Evolutionary conservation across 2,113 vertebrate genomes (phyloP).

Genomic region (Thamnophis sirtalis): DNA sequence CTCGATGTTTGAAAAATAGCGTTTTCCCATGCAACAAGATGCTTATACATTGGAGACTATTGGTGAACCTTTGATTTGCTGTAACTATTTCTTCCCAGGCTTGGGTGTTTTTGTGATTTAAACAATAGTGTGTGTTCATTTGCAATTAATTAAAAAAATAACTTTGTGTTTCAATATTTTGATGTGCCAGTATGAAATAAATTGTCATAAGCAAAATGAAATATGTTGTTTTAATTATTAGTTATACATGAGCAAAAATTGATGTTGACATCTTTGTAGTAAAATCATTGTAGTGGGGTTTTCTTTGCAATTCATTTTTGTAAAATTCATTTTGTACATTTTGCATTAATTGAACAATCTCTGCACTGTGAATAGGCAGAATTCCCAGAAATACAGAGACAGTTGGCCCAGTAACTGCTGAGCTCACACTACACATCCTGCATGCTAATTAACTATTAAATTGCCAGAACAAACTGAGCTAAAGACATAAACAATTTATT

Average conservation of each 20-base stretch:
- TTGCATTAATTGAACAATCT: conserved; percentile 83
- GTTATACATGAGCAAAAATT: conserved; percentile 84
- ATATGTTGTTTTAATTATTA: conserved; percentile 83
- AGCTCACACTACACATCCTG: conserved; percentile 78
- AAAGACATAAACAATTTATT: conserved; percentile 62
- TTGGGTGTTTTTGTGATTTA: conserved; percentile 68
- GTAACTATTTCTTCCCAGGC: conserved; percentile 75
- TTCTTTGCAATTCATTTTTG: conserved; percentile 83
- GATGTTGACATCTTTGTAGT: conserved; percentile 83
- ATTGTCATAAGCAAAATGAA: conserved; percentile 80
- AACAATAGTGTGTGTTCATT: conserved; percentile 76
- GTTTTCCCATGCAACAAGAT: conserved; percentile 78
- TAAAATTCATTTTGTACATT: conserved; percentile 83
- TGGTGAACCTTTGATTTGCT: conserved; percentile 75
- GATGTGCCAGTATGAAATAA: conserved; percentile 79
- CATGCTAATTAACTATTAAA: conserved; percentile 75
- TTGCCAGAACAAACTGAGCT: conserved; percentile 72
- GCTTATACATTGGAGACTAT: conserved; percentile 80
- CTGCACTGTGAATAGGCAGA: conserved; percentile 83
- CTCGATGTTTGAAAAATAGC: conserved; percentile 75
- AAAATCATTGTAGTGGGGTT: conserved; percentile 80
- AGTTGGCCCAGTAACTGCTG: conserved; percentile 85
- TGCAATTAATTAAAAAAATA: conserved; percentile 75
- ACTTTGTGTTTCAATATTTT: conserved; percentile 80
- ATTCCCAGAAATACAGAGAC: conserved; percentile 85